Conservation (phyloP, 1,140 invertebrate species). For the Plectrocnemia conspersa region DNA sequence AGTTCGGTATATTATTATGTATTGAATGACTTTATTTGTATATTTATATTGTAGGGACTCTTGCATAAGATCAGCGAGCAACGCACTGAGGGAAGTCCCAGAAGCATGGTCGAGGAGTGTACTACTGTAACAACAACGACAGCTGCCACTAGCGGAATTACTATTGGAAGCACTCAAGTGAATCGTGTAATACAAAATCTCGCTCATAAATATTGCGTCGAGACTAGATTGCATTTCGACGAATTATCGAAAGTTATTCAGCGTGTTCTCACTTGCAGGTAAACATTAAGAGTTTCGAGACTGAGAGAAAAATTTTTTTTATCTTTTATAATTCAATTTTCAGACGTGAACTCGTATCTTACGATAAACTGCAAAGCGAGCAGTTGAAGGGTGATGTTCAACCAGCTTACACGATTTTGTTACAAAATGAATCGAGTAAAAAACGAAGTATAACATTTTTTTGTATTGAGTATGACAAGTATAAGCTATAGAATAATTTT, state of each 20-base stretch:
- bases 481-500: not conserved
- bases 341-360: slow-evolving; percentile 81
- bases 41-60: slow-evolving; percentile 49
- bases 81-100: slow-evolving; percentile 56
- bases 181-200: slow-evolving; percentile 80
- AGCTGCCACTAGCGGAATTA: slow-evolving; percentile 43
- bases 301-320: slow-evolving; percentile 9
- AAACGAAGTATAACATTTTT: slow-evolving; percentile 40
- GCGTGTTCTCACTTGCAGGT: slow-evolving; percentile 80
- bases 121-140: too few species aligned
- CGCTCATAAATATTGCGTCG: slow-evolving; percentile 91
- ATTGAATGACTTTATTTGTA: not conserved
- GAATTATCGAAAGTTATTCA: slow-evolving; percentile 95
- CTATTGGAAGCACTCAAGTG: slow-evolving; percentile 58
- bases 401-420: slow-evolving; percentile 45
- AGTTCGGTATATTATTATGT: not conserved
- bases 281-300: not conserved
- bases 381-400: slow-evolving; percentile 49
- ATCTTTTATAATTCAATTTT: slow-evolving; percentile 39
- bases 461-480: not conserved
- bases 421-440: slow-evolving; percentile 46
- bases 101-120: slow-evolving; percentile 52
- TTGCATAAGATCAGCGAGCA: slow-evolving; percentile 75
- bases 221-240: slow-evolving; percentile 92
- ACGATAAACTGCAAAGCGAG: slow-evolving; percentile 76